phyloP scores from a whole-genome alignment of 2,113 vertebrate species.

The Argyrosomus japonicus region DNA sequence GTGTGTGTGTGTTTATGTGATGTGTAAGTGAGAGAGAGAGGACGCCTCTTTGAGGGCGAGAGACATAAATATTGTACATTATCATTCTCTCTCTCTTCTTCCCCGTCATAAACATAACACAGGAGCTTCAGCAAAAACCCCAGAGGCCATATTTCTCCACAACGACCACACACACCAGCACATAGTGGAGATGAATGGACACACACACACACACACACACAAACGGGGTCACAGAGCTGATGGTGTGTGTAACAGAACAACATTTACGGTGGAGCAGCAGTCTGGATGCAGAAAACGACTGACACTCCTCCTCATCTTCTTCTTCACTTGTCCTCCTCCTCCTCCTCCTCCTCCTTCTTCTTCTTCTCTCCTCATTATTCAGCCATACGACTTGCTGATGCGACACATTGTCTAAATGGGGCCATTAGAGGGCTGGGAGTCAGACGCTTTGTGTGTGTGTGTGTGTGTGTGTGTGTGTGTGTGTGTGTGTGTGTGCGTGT shows the following conservation, averaged over 20 bases:
- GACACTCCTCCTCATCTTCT: constrained; percentile 18
- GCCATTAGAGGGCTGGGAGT: constrained; percentile 75
- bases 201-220: constrained; percentile 28
- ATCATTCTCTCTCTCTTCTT: constrained; percentile 25
- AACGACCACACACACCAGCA: constrained; percentile 43
- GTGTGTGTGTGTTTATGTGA: constrained; percentile 31
- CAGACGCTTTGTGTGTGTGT: constrained; percentile 32
- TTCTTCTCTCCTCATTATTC: constrained; percentile 69
- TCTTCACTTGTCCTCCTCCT: constrained; percentile 13
- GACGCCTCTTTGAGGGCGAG: constrained; percentile 31
- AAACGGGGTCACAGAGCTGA: constrained; percentile 17
- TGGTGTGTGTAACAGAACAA: constrained; percentile 58
- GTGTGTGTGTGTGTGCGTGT: constrained; percentile 38
- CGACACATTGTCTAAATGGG: constrained; percentile 79
- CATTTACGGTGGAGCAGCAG: constrained; percentile 55
- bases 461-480: constrained; percentile 21
- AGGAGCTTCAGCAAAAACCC: constrained; percentile 41
- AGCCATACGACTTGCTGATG: constrained; percentile 79
- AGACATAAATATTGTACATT: constrained; percentile 35
- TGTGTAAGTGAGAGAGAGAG: constrained; percentile 5
- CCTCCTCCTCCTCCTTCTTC: constrained; percentile 20
- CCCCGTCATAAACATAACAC: constrained; percentile 61
- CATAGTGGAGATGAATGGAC: constrained; percentile 41
- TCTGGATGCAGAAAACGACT: constrained; percentile 50
- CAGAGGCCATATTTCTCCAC: constrained; percentile 56